Percentiles rank a stretch among this genome's conserved stretches.
Evolutionary conservation across 2,888 invertebrate species (phyloP).

Genomic region (Cerastoderma edule): DNA sequence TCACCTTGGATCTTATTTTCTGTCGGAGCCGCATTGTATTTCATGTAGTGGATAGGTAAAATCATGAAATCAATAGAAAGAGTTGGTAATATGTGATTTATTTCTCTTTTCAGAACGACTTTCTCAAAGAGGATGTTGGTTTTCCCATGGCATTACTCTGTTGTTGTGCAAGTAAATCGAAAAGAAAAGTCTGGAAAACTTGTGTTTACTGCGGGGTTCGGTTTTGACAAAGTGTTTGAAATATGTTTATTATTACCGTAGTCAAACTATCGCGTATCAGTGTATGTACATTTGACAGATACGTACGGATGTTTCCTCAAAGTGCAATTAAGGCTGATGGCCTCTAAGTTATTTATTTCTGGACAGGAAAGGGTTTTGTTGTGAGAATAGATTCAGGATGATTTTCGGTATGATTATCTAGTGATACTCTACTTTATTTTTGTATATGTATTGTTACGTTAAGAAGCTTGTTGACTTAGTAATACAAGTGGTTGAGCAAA

Average conservation of each 20-base stretch:
- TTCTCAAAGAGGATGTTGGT: conserved; percentile 6
- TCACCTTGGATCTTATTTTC: neutral
- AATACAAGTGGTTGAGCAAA: too few species aligned
- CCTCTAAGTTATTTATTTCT: neutral
- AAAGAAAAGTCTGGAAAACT: conserved; percentile 17
- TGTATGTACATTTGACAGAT: neutral
- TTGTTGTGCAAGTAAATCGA: conserved; percentile 19
- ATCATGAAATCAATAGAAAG: too few species aligned
- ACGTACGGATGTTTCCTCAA: neutral
- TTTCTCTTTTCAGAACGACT: conserved; percentile 12
- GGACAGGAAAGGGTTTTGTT: too few species aligned
- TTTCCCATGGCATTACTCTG: conserved; percentile 14
- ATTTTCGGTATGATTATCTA: too few species aligned
- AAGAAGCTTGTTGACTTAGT: too few species aligned
- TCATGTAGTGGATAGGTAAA: too few species aligned
- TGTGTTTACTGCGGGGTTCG: conserved; percentile 19
- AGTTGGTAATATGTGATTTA: neutral
- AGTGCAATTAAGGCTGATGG: neutral
- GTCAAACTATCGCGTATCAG: neutral
- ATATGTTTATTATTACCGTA: neutral
- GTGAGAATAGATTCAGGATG: too few species aligned
- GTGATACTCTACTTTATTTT: too few species aligned
- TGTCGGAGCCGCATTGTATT: neutral
- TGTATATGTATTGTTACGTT: too few species aligned
- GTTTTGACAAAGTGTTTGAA: conserved; percentile 10